Evolutionary conservation across 2,888 invertebrate genomes (phyloP).

Genomic region (Hyppa rectilinea): DNA sequence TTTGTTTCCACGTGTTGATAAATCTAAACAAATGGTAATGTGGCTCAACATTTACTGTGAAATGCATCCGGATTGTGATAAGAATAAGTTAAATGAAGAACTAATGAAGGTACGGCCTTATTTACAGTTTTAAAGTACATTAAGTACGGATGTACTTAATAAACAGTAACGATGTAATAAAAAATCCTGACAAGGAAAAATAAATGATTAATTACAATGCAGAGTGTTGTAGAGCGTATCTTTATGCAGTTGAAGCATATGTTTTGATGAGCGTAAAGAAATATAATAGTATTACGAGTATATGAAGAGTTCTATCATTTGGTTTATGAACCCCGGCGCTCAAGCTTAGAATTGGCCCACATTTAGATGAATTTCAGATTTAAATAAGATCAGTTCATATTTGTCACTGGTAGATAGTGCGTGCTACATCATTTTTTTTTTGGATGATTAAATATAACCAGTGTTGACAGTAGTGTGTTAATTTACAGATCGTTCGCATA

Average conservation of each 20-base stretch:
- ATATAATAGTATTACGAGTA: no score
- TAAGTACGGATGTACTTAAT: slow-evolving; percentile 4
- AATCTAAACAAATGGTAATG: slow-evolving; percentile 72
- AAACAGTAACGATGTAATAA: not conserved
- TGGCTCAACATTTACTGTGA: slow-evolving; percentile 76
- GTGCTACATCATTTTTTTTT: slow-evolving; percentile 13
- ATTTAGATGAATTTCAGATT: slow-evolving; percentile 27
- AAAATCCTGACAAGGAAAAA: slow-evolving; percentile 28
- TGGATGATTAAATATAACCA: not conserved
- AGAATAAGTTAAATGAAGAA: slow-evolving; percentile 71
- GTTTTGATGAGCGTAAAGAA: not conserved
- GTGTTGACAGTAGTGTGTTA: slow-evolving; percentile 1
- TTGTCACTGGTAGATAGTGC: slow-evolving; percentile 23
- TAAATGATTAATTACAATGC: not conserved
- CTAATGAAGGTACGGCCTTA: slow-evolving; percentile 69
- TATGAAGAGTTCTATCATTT: not conserved
- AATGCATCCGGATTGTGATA: slow-evolving; percentile 75
- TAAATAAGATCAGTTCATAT: slow-evolving; percentile 37
- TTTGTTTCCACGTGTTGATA: slow-evolving; percentile 66
- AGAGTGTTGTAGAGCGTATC: not conserved
- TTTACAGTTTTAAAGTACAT: slow-evolving; percentile 43
- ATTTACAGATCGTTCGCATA: slow-evolving; percentile 1
- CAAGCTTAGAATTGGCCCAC: slow-evolving; percentile 32
- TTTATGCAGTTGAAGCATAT: not conserved
- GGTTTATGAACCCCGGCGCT: not conserved